Evolutionary conservation across 2,113 vertebrate species (phyloP).

Genomic region (Petrocephalus microphthalmus): DNA sequence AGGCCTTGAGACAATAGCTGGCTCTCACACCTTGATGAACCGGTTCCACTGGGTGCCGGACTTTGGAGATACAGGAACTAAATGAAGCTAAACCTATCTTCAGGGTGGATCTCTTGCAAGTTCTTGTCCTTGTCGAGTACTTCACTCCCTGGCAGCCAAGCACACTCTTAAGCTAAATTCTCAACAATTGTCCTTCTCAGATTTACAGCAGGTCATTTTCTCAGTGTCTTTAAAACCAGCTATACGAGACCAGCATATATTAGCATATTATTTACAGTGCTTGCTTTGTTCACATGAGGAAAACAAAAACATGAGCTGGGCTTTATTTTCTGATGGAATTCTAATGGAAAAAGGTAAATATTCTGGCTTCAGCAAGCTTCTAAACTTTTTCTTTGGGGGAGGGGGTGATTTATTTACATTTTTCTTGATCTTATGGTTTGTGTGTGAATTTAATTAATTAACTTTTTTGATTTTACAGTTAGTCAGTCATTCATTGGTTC

Average conservation of each 20-base stretch:
- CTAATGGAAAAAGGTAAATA: background rate
- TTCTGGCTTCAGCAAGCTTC: background rate
- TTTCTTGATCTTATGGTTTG: background rate
- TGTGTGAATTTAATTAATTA: background rate
- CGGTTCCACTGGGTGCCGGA: background rate
- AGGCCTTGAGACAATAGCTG: background rate
- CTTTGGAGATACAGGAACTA: background rate
- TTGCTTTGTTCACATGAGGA: background rate
- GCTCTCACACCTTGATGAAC: background rate
- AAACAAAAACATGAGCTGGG: background rate
- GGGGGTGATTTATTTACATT: background rate
- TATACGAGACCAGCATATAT: background rate
- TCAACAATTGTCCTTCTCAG: constrained; percentile 4
- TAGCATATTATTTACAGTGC: constrained; percentile 3
- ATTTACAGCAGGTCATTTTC: constrained; percentile 13
- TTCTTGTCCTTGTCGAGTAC: constrained; percentile 3
- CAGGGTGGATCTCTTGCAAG: constrained; percentile 3
- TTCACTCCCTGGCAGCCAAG: background rate
- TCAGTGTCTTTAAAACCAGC: background rate
- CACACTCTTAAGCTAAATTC: background rate
- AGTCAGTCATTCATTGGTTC: background rate
- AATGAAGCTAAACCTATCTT: constrained; percentile 4
- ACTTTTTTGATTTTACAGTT: background rate
- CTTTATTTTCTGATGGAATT: background rate
- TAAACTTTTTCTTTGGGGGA: background rate